Percentiles rank a stretch among this genome's conserved stretches.
These are phyloP conservation scores for Dysdera silvatica DNA, from an alignment of 1,140 invertebrate species.

Conservation along the genomic window DNA sequence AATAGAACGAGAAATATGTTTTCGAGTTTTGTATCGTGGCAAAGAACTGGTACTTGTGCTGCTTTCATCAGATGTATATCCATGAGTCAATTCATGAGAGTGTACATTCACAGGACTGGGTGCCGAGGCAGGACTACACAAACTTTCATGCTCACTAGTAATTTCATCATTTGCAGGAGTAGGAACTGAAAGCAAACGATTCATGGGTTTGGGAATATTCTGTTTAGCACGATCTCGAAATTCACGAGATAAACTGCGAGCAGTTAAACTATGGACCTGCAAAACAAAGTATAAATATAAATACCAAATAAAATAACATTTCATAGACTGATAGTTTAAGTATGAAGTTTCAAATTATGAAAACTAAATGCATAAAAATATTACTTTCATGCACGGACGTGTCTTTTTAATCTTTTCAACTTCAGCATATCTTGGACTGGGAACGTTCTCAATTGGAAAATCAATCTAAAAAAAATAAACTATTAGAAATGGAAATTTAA, in stretches of 20 bases:
- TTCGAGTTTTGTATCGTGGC: not conserved
- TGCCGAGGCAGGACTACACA: slow-evolving; percentile 16
- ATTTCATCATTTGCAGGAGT: not conserved
- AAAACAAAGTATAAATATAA: not conserved
- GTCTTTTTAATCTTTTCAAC: slow-evolving; percentile 17
- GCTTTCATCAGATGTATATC: slow-evolving; percentile 30
- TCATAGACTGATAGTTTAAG: too few relatives aligned
- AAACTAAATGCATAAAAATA: not conserved
- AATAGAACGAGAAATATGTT: slow-evolving; percentile 25
- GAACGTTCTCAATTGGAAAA: not conserved
- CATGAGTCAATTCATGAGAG: slow-evolving; percentile 2
- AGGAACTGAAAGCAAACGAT: slow-evolving; percentile 34
- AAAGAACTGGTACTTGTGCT: slow-evolving; percentile 21
- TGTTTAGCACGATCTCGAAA: slow-evolving; percentile 57
- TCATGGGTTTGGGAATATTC: slow-evolving; percentile 33
- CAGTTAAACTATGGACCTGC: slow-evolving; percentile 69
- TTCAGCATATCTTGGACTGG: slow-evolving; percentile 11
- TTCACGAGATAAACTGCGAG: slow-evolving; percentile 65
- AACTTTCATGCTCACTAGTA: slow-evolving; percentile 2
- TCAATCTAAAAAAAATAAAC: not conserved
- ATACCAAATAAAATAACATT: not conserved
- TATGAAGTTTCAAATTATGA: too few relatives aligned
- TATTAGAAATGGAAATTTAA: not conserved
- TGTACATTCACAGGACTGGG: slow-evolving; percentile 6
- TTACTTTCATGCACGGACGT: slow-evolving; percentile 18